Evolutionary conservation across 2,888 invertebrate species (phyloP).

Genomic region (Cheilosia impressa): DNA sequence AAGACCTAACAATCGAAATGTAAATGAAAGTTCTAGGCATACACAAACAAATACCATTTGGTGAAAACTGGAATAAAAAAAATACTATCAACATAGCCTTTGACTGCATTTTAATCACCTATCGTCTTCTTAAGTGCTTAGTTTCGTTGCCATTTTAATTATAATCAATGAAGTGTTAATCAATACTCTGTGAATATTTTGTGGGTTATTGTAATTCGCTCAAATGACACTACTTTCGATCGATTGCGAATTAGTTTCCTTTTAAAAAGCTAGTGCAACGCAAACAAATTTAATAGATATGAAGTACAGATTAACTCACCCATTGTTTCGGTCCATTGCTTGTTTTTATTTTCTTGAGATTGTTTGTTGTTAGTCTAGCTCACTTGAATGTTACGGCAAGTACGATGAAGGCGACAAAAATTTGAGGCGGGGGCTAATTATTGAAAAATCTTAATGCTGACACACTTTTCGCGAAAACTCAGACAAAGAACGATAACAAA

Average conservation of each 20-base stretch:
- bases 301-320: constrained; percentile 77
- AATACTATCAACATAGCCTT: too few species aligned
- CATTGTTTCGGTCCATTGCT: constrained; percentile 82
- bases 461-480: constrained; percentile 39
- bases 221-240: background rate
- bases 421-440: constrained; percentile 59
- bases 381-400: constrained; percentile 17
- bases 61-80: too few species aligned
- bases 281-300: too few species aligned
- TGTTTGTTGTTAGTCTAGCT: constrained; percentile 42
- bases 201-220: background rate
- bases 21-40: too few species aligned
- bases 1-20: too few species aligned
- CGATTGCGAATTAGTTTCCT: background rate
- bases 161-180: constrained; percentile 29
- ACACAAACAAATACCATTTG: too few species aligned
- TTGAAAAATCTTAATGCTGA: constrained; percentile 61
- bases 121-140: background rate
- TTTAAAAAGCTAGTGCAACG: background rate
- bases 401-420: constrained; percentile 51
- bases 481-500: constrained; percentile 24
- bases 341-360: constrained; percentile 57
- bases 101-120: background rate
- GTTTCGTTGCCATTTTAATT: background rate
- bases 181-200: constrained; percentile 7